phyloP scores from a whole-genome alignment of 2,888 invertebrate species.

The Endotricha flammealis region DNA sequence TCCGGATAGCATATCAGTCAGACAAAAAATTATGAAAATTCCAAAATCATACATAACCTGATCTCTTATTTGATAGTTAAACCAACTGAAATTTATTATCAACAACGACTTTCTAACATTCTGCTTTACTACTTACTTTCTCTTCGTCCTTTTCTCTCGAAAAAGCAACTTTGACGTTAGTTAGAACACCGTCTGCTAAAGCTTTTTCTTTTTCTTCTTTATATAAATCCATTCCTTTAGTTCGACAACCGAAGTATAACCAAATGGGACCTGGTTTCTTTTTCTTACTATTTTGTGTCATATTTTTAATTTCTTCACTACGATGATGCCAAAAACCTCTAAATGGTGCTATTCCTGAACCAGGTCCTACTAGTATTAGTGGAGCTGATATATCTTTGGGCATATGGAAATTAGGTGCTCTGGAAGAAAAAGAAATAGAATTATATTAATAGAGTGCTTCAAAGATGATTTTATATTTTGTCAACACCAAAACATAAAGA shows the following conservation, averaged over 20 bases:
- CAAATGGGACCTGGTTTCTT: conserved; percentile 76
- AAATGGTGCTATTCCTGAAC: conserved; percentile 97
- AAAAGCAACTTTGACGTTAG: conserved; percentile 86
- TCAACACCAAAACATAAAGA: too few species aligned
- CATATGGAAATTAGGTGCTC: conserved; percentile 91
- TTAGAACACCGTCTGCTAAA: conserved; percentile 81
- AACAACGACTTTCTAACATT: too few species aligned
- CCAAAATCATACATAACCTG: too few species aligned
- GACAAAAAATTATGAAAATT: too few species aligned
- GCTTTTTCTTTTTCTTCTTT: conserved; percentile 87
- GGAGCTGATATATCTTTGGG: conserved; percentile 86
- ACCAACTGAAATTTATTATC: too few species aligned
- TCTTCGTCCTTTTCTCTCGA: conserved; percentile 86
- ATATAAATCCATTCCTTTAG: conserved; percentile 87
- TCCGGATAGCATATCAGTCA: too few species aligned
- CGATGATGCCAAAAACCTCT: conserved; percentile 95
- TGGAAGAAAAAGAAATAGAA: conserved; percentile 52
- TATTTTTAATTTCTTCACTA: conserved; percentile 38
- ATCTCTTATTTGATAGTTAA: too few species aligned
- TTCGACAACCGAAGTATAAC: conserved; percentile 93
- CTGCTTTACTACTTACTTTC: too few species aligned
- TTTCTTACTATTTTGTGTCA: conserved; percentile 20
- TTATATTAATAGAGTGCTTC: too few species aligned
- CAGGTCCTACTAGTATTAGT: conserved; percentile 91
- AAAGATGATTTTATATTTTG: too few species aligned